Base-by-base conservation (phyloP, 2,888 invertebrate species). In the Troides aeacus region DNA sequence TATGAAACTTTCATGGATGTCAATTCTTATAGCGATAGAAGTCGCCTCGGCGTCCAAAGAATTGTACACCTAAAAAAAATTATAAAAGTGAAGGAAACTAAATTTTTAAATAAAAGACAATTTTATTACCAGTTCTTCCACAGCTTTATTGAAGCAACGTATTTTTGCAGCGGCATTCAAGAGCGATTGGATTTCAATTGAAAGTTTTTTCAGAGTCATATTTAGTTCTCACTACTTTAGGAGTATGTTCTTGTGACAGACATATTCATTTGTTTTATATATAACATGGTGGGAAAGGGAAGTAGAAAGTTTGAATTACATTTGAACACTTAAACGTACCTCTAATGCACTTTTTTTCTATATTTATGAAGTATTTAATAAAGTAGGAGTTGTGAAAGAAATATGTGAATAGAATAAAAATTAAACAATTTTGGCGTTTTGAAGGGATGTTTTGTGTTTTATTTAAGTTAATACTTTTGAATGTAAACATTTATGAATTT, bases 11-110 rank as follows among this genome's bases (percentile, higher is more conserved):
- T 93, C 90, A 69, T 87, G 81, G 39, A 95, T 84, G 82, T 96
- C 90, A 36, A 97, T 81, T 78, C 96, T 91, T 66, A 97, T 91
- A 24, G 96, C 96, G 69, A 97, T 93, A 36, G 95, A 94, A 23
- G 94, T 94, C 1, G 96, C 94, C 73, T 93, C 92, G 15, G 96
- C 95, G 85, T 96, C 96, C 72, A 97, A 81, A 39, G 96, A 93
- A 86, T 97, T 96, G 72, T 94, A 89, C 46, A 96, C 93, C 96
- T 96, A 72, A 66, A 82, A 84, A 72, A 63, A 66, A 60, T 59
- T 7, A 10, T 56, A 10, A 18, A 59, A 68, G 60, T 63, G 65
- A 23, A n/a, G 21, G 5, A 24, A 65, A 61, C 15, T n/a, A 12
- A 36, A 58, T 63, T 61, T 57, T 65, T 24, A 46, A 39, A 21